These are phyloP conservation scores for Xylocampa areola DNA, from an alignment of 2,888 invertebrate species.

Conservation along the genomic window DNA sequence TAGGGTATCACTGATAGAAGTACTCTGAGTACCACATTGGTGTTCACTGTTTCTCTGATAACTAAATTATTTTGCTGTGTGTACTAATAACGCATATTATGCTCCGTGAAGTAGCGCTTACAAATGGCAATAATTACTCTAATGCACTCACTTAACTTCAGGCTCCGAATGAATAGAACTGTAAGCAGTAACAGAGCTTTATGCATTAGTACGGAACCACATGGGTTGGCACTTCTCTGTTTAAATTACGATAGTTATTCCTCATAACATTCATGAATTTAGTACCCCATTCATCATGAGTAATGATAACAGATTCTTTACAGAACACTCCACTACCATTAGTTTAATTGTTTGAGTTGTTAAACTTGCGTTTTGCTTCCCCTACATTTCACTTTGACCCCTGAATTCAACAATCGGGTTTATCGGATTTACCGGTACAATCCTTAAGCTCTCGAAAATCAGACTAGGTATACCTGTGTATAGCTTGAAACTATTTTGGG, in stretches of 20 bases:
- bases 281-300: conserved; percentile 2
- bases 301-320: conserved; percentile 9
- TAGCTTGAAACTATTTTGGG: conserved; percentile 8
- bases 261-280: conserved; percentile 30
- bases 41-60: not conserved
- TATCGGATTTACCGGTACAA: conserved; percentile 45
- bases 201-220: conserved; percentile 34
- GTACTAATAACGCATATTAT: conserved; percentile 25
- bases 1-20: no score
- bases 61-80: conserved; percentile 12
- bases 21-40: not conserved
- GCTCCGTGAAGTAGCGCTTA: conserved; percentile 31
- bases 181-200: conserved; percentile 34
- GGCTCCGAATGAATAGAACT: conserved; percentile 44
- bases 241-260: conserved; percentile 32
- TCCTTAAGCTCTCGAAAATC: conserved; percentile 52
- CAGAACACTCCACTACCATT: conserved; percentile 2
- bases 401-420: conserved; percentile 41
- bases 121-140: conserved; percentile 47
- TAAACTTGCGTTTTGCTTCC: conserved; percentile 16
- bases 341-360: conserved; percentile 6
- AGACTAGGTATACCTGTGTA: conserved; percentile 39
- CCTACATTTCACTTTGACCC: conserved; percentile 41
- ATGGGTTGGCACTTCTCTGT: conserved; percentile 23
- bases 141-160: conserved; percentile 53